phyloP scores from a whole-genome alignment of 2,888 invertebrate genomes.

The Patella caerulea region DNA sequence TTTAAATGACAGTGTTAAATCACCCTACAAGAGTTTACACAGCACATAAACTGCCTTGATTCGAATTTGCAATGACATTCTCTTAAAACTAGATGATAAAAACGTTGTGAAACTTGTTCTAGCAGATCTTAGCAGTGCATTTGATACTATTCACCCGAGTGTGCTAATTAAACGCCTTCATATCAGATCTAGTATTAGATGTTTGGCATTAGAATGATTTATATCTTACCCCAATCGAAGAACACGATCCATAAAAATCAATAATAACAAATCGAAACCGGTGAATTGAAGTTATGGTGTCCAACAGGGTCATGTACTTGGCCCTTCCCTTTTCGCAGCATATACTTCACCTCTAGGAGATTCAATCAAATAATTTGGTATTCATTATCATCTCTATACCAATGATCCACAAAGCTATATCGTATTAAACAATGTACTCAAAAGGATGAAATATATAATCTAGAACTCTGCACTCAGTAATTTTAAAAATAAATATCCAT shows the following conservation, averaged over 20 bases:
- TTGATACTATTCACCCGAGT: background rate
- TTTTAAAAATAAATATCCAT: too few relatives aligned
- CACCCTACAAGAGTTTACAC: background rate
- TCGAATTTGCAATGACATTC: background rate
- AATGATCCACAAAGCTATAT: too few relatives aligned
- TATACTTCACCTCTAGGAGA: background rate
- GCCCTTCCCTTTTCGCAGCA: too few relatives aligned
- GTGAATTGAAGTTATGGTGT: background rate
- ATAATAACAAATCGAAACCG: background rate
- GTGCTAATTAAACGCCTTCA: background rate
- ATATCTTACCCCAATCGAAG: background rate
- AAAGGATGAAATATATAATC: too few relatives aligned
- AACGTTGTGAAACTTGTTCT: background rate
- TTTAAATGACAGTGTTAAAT: background rate
- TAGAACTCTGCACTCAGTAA: too few relatives aligned
- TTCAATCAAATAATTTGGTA: too few relatives aligned
- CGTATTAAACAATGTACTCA: too few relatives aligned
- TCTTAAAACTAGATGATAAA: background rate
- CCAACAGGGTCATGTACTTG: background rate
- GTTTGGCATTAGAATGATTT: background rate
- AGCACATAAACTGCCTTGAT: background rate
- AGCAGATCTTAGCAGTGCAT: background rate
- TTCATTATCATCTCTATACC: too few relatives aligned
- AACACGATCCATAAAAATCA: background rate
- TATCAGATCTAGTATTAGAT: background rate